phyloP scores from a whole-genome alignment of 1,140 invertebrate genomes.

The Calosoma granatense region DNA sequence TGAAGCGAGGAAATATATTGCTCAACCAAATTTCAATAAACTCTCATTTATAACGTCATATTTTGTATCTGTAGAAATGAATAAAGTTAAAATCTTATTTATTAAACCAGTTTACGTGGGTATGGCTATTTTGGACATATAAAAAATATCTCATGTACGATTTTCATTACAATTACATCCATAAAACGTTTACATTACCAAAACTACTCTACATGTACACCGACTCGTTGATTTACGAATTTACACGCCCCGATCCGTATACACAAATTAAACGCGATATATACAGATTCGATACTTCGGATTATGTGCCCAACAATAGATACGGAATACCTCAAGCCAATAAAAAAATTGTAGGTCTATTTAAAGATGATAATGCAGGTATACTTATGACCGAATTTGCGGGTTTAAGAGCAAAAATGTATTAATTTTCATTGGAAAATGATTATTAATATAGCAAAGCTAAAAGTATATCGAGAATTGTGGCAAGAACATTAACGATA shows the following conservation, averaged over 20 bases:
- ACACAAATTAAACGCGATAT: constrained; percentile 24
- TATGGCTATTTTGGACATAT: constrained; percentile 19
- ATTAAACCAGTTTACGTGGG: constrained; percentile 23
- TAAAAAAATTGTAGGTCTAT: not conserved
- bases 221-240: not conserved
- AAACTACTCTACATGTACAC: too few relatives aligned
- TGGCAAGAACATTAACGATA: not conserved
- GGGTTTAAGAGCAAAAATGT: not conserved
- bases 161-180: constrained; percentile 23
- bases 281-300: not conserved
- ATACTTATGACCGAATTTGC: not conserved
- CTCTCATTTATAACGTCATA: too few relatives aligned
- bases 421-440: not conserved
- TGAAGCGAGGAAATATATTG: too few relatives aligned
- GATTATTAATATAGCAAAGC: not conserved
- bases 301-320: not conserved
- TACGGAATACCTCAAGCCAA: not conserved
- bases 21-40: too few relatives aligned
- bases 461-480: not conserved
- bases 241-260: not conserved
- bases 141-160: constrained; percentile 24
- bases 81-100: constrained; percentile 14
- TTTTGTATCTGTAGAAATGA: too few relatives aligned
- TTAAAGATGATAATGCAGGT: not conserved
- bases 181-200: constrained; percentile 18